Conservation (phyloP, 1,140 invertebrate species). For the Bilobella aurantiaca region DNA sequence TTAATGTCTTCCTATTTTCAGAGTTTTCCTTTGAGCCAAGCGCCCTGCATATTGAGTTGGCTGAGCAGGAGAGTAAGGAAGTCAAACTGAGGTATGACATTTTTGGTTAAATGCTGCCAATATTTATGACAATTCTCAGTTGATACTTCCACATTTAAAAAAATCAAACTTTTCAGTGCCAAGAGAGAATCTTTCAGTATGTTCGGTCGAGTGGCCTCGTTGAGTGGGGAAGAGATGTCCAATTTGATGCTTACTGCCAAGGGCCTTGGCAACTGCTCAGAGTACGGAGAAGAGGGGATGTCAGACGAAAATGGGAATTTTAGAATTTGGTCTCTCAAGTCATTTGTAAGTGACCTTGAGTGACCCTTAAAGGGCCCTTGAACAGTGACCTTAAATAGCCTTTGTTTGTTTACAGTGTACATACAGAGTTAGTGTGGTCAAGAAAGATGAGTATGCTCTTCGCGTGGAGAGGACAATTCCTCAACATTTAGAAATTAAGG, state of each 20-base stretch:
- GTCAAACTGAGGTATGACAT: constrained; percentile 19
- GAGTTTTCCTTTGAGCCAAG: constrained; percentile 82
- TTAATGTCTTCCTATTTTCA: neutral
- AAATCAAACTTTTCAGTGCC: constrained; percentile 20
- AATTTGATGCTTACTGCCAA: constrained; percentile 29
- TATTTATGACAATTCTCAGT: neutral
- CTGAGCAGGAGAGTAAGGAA: constrained; percentile 29
- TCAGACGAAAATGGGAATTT: constrained; percentile 31
- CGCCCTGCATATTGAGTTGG: constrained; percentile 27
- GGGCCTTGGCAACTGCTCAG: constrained; percentile 28
- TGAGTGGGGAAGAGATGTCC: constrained; percentile 29
- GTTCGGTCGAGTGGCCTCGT: constrained; percentile 26
- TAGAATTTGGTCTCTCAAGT: constrained; percentile 33
- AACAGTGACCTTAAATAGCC: neutral
- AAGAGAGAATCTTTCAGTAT: constrained; percentile 31
- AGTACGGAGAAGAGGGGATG: constrained; percentile 30
- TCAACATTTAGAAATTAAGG: constrained; percentile 20
- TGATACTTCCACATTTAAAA: constrained; percentile 3
- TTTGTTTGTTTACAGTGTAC: constrained; percentile 21
- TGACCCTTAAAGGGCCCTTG: neutral
- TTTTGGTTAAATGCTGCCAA: neutral
- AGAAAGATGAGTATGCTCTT: constrained; percentile 21
- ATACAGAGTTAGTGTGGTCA: constrained; percentile 23
- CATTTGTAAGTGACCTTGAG: constrained; percentile 21
- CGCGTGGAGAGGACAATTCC: constrained; percentile 32